These are phyloP conservation scores for Campopleginae sp. DNA, from an alignment of 2,888 invertebrate genomes.

Conservation along the genomic window DNA sequence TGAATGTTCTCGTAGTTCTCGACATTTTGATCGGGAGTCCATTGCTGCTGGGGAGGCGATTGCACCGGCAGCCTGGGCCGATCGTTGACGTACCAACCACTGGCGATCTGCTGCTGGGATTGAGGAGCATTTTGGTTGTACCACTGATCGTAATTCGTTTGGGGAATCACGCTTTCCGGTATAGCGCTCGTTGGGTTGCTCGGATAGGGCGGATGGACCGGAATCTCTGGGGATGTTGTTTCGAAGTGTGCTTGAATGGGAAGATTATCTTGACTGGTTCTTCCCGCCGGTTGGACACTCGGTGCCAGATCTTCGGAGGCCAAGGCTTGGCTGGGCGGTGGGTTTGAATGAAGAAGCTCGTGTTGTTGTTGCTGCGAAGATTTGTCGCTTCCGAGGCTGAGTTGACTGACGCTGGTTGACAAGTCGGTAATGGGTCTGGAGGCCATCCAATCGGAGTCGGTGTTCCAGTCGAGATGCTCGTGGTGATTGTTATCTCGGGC, in stretches of 20 bases:
- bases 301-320: constrained; percentile 11
- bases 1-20: constrained; percentile 82
- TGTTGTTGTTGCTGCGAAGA: constrained; percentile 50
- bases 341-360: constrained; percentile 62
- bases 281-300: neutral
- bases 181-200: constrained; percentile 53
- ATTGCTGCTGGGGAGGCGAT: constrained; percentile 50
- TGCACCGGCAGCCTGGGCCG: constrained; percentile 58
- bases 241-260: constrained; percentile 38
- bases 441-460: constrained; percentile 71
- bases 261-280: constrained; percentile 39
- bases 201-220: constrained; percentile 46
- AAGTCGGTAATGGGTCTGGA: constrained; percentile 59
- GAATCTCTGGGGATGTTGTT: constrained; percentile 5
- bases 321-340: constrained; percentile 11
- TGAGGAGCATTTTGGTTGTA: constrained; percentile 78
- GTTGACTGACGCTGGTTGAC: constrained; percentile 75
- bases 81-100: constrained; percentile 75
- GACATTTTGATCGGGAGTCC: constrained; percentile 76
- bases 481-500: constrained; percentile 66
- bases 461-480: constrained; percentile 73
- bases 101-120: constrained; percentile 64
- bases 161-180: constrained; percentile 65
- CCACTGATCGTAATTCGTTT: constrained; percentile 81
- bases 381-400: constrained; percentile 73